These are phyloP conservation scores for Eupithecia insigniata DNA, from an alignment of 2,888 invertebrate species.

Conservation along the genomic window DNA sequence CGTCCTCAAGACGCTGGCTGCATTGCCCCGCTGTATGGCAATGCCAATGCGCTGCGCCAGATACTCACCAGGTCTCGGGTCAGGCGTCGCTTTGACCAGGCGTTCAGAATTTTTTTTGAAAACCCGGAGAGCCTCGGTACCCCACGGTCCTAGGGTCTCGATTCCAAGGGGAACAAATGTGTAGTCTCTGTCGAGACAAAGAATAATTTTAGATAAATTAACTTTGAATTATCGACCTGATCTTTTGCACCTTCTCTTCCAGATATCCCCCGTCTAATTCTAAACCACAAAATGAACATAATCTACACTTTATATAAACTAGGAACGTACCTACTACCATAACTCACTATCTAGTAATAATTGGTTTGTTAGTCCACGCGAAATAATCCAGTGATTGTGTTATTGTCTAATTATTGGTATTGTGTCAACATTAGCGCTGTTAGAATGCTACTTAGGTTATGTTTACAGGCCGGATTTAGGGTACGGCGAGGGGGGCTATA, in stretches of 20 bases:
- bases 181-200: too few species aligned
- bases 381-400: constrained; percentile 10
- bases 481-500: background rate
- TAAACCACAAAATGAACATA: background rate
- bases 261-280: background rate
- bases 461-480: background rate
- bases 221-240: background rate
- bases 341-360: constrained; percentile 7
- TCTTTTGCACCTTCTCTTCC: background rate
- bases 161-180: too few species aligned
- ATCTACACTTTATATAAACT: background rate
- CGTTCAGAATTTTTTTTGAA: too few species aligned
- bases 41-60: too few species aligned
- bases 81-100: too few species aligned
- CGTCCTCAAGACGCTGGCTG: too few species aligned
- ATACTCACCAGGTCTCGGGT: too few species aligned
- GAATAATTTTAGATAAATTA: background rate
- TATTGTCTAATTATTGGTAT: constrained; percentile 5
- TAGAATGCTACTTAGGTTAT: constrained; percentile 1
- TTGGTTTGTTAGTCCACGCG: constrained; percentile 5
- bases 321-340: background rate
- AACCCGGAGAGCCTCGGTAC: too few species aligned
- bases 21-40: too few species aligned
- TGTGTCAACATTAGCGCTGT: constrained; percentile 1
- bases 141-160: too few species aligned